Conservation (phyloP, 1,140 invertebrate genomes). For the Aphaenogaster ashmeadi region DNA sequence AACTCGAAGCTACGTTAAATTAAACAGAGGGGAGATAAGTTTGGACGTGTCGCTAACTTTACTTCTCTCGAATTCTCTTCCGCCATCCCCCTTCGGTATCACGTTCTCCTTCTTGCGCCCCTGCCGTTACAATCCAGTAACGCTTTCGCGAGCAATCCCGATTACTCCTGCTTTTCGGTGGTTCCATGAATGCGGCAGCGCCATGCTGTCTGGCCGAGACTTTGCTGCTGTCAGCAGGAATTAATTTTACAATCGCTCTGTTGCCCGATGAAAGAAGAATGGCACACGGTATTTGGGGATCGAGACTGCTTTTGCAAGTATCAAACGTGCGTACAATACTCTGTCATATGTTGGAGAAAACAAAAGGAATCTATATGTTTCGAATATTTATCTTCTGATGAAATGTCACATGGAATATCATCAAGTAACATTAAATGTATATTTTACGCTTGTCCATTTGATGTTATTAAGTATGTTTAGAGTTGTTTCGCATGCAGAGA, state of each 20-base stretch:
- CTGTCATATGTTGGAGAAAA: neutral
- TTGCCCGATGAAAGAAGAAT: conserved; percentile 25
- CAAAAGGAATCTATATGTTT: neutral
- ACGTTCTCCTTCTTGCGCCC: conserved; percentile 27
- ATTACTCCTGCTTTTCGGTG: conserved; percentile 61
- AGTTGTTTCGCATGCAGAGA: neutral
- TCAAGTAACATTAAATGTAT: neutral
- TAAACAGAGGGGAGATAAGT: conserved; percentile 85
- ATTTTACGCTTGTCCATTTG: neutral
- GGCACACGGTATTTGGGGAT: neutral
- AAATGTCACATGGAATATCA: neutral
- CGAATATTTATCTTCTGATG: neutral
- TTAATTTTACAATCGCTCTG: conserved; percentile 56
- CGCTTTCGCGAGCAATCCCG: conserved; percentile 65
- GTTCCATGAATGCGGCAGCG: conserved; percentile 48
- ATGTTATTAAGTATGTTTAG: neutral
- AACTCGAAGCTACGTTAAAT: conserved; percentile 85
- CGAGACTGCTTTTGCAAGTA: neutral
- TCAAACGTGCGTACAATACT: neutral
- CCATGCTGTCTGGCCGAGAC: conserved; percentile 36
- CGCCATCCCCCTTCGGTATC: neutral
- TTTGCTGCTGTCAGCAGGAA: conserved; percentile 48
- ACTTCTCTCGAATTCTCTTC: conserved; percentile 72
- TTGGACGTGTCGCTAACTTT: conserved; percentile 84
- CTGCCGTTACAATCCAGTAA: conserved; percentile 51